Percentiles rank a stretch among this genome's conserved stretches.
These are phyloP conservation scores for Aricia agestis DNA, from an alignment of 1,140 invertebrate genomes.

Conservation along the genomic window DNA sequence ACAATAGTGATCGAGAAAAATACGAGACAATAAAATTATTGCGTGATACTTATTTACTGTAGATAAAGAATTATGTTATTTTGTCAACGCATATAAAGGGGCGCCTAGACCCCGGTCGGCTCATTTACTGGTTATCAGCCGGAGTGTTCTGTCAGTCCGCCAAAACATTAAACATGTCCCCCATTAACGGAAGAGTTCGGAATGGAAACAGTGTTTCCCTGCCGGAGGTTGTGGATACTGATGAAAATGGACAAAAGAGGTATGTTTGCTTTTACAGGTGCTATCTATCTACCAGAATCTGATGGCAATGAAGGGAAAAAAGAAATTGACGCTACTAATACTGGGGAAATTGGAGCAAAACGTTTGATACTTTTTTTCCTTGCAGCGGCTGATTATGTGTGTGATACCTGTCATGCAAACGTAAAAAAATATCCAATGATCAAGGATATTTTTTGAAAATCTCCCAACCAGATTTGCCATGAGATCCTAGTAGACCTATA, in stretches of 20 bases:
- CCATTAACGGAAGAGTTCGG: conserved; percentile 49
- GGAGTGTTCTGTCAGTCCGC: conserved; percentile 36
- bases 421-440: too few relatives aligned
- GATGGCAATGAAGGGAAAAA: too few relatives aligned
- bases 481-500: too few relatives aligned
- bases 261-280: conserved; percentile 28
- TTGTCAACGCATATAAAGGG: conserved; percentile 45
- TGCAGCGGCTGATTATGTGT: too few relatives aligned
- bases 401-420: too few relatives aligned
- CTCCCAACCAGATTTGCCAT: too few relatives aligned
- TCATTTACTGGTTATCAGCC: conserved; percentile 58
- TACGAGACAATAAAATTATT: conserved; percentile 13
- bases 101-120: conserved; percentile 31
- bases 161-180: conserved; percentile 57
- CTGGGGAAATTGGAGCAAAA: too few relatives aligned
- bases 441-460: too few relatives aligned
- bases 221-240: conserved; percentile 56
- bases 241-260: conserved; percentile 50
- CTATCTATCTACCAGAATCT: too few relatives aligned
- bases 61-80: conserved; percentile 12
- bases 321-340: too few relatives aligned
- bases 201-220: conserved; percentile 48
- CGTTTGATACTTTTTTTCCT: too few relatives aligned
- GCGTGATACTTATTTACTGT: conserved; percentile 8
- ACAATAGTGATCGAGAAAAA: conserved; percentile 4